A percentile compares a stretch with the other conserved stretches of the same genome.
These are phyloP conservation scores for Actinernus sp. DNA, from an alignment of 92 coral and sea anemone genomes.

Conservation along the genomic window DNA sequence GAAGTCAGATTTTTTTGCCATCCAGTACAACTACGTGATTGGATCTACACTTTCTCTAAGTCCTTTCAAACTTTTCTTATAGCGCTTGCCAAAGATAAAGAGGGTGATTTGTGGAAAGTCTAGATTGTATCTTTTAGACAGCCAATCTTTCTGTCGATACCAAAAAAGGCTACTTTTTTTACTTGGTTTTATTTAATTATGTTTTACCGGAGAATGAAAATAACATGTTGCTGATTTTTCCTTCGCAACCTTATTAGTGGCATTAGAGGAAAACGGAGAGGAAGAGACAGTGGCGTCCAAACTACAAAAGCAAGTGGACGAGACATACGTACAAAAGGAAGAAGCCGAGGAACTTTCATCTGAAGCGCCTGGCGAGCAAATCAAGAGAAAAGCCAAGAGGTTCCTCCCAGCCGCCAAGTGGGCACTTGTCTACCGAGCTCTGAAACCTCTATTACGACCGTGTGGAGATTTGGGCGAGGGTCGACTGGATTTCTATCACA, in stretches of 20 bases:
- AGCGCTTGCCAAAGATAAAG: slow-evolving; percentile 2
- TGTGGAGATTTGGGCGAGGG: slow-evolving; percentile 99
- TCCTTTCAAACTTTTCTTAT: background rate
- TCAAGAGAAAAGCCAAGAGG: slow-evolving; percentile 53
- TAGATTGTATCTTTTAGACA: too few relatives aligned
- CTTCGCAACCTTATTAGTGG: background rate
- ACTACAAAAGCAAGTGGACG: slow-evolving; percentile 93
- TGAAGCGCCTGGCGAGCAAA: slow-evolving; percentile 7
- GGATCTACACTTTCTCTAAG: too few relatives aligned
- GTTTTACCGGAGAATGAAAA: too few relatives aligned
- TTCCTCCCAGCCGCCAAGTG: slow-evolving; percentile 96
- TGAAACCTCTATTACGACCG: slow-evolving; percentile 97
- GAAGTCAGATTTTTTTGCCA: too few relatives aligned
- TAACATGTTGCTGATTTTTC: too few relatives aligned
- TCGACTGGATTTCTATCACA: slow-evolving; percentile 94
- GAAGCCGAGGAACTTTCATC: slow-evolving; percentile 39
- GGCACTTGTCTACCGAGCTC: slow-evolving; percentile 98
- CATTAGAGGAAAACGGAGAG: background rate
- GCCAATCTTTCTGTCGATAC: too few relatives aligned
- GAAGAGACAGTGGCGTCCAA: slow-evolving; percentile 76
- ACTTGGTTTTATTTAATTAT: too few relatives aligned
- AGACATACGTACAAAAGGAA: slow-evolving; percentile 81
- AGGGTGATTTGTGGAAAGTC: too few relatives aligned
- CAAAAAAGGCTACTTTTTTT: too few relatives aligned
- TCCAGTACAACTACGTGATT: too few relatives aligned